These are phyloP conservation scores for Erpornis zantholeuca DNA, from an alignment of 2,113 vertebrate species.

Conservation along the genomic window DNA sequence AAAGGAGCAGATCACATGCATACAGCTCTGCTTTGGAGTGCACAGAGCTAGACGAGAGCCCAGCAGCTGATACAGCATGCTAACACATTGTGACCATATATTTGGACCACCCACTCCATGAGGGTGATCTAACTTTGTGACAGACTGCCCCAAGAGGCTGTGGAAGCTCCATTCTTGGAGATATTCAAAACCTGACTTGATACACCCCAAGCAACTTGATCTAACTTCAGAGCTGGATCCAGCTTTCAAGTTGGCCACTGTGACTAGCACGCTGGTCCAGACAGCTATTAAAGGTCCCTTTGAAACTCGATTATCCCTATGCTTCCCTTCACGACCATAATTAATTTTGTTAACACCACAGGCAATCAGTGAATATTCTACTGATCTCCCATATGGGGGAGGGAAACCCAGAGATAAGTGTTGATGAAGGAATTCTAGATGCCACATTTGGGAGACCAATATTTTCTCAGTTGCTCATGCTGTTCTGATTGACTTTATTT, in stretches of 20 bases:
- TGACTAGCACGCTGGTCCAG: not conserved
- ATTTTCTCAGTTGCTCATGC: not conserved
- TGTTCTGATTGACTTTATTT: not conserved
- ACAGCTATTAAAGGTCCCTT: not conserved
- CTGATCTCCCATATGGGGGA: not conserved
- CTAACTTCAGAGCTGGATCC: not conserved
- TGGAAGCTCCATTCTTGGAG: not conserved
- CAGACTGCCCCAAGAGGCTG: not conserved
- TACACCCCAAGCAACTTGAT: not conserved
- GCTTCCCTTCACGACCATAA: not conserved
- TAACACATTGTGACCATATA: not conserved
- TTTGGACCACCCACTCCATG: not conserved
- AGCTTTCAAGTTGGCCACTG: not conserved
- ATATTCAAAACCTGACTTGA: not conserved
- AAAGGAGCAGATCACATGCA: not conserved
- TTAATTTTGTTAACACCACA: not conserved
- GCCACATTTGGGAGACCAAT: not conserved
- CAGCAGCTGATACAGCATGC: not conserved
- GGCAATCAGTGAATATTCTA: not conserved
- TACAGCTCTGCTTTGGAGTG: not conserved
- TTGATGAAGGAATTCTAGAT: not conserved
- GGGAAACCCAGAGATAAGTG: not conserved
- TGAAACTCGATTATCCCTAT: not conserved
- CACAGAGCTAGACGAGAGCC: not conserved
- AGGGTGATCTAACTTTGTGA: not conserved